phyloP scores from a whole-genome alignment of 2,888 invertebrate species.

The Isotomurus palustris region DNA sequence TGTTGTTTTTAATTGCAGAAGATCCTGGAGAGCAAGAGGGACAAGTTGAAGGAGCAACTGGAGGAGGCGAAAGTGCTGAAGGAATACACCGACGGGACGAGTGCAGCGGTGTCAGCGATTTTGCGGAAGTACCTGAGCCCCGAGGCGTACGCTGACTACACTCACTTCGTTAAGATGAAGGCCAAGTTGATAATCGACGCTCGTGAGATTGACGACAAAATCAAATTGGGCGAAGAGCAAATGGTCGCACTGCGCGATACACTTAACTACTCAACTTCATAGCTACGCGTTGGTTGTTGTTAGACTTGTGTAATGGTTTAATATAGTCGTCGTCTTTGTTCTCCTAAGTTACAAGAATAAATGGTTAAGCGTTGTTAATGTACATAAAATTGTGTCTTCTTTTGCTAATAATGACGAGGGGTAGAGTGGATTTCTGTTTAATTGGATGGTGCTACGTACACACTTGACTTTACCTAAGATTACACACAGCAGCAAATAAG shows the following conservation, averaged over 20 bases:
- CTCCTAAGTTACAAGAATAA: too few species aligned
- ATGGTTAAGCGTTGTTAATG: too few species aligned
- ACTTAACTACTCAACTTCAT: slow-evolving; percentile 38
- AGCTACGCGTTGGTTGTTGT: too few species aligned
- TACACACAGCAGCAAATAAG: too few species aligned
- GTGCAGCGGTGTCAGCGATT: slow-evolving; percentile 64
- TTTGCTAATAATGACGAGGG: too few species aligned
- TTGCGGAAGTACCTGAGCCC: slow-evolving; percentile 66
- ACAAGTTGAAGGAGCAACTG: slow-evolving; percentile 69
- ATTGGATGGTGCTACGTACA: too few species aligned
- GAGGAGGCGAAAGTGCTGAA: slow-evolving; percentile 78
- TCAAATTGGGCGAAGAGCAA: slow-evolving; percentile 76
- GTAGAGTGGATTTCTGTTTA: too few species aligned
- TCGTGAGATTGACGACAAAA: slow-evolving; percentile 75
- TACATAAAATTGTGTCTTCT: too few species aligned
- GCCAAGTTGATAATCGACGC: slow-evolving; percentile 76
- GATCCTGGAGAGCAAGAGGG: slow-evolving; percentile 67
- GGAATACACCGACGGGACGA: slow-evolving; percentile 72
- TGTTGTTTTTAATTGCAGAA: slow-evolving; percentile 48
- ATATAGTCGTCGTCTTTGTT: too few species aligned
- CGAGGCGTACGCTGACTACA: slow-evolving; percentile 73
- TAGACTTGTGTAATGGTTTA: too few species aligned
- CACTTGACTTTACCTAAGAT: too few species aligned
- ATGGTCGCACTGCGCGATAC: slow-evolving; percentile 66
- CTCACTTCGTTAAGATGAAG: slow-evolving; percentile 81